Base-by-base conservation (phyloP, 1,140 invertebrate species). In the Drosophila fuyamai region DNA sequence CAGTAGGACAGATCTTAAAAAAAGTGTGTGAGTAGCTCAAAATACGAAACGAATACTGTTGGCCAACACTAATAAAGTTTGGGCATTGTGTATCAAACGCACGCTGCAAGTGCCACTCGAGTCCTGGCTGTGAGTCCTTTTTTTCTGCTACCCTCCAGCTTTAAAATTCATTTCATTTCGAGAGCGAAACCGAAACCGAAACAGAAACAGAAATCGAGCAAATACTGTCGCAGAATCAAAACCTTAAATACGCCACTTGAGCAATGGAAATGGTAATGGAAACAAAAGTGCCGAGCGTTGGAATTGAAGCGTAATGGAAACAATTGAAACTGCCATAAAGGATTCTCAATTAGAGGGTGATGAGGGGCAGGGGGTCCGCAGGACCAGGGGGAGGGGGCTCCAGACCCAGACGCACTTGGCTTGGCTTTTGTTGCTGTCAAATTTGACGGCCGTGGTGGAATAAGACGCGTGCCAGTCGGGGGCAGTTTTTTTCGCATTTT, bases 221-320 rank as follows among this genome's bases (percentile, higher is more conserved):
- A 83, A 79, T 73, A 85, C 79, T 91, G 89, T 85, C 84, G 84
- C 89, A 36, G 81, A 91, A 91, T 89, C 81, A 86, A 76, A 88
- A 82, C 79, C 89, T 79, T 85, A 91, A 91, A 91, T 91, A 91
- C 81, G 81, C 89, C 84, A 91, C 89, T 91, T 89, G 74, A 91
- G 75, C 75, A 73, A 61, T 71, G 53, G 56, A 81, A 81, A 72
- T 72, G 68, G 68, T 72, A 81, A 91, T 84, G 83, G 84, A 89
- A 81, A 81, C 79, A 83, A 83, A 86, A 88, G 81, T 82, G 80
- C 70, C 75, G 51, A 59, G 68, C 55, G 46, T 47, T 47, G 61
- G 67, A 85, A 86, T 82, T 90, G 76, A 88, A 90, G 75, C 76
- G 76, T 88, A 81, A 91, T 91, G 84, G 81, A 91, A 91, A 91